Evolutionary conservation across 1,140 invertebrate species (phyloP).

Genomic region (Pachyrhynchus sulphureomaculatus): DNA sequence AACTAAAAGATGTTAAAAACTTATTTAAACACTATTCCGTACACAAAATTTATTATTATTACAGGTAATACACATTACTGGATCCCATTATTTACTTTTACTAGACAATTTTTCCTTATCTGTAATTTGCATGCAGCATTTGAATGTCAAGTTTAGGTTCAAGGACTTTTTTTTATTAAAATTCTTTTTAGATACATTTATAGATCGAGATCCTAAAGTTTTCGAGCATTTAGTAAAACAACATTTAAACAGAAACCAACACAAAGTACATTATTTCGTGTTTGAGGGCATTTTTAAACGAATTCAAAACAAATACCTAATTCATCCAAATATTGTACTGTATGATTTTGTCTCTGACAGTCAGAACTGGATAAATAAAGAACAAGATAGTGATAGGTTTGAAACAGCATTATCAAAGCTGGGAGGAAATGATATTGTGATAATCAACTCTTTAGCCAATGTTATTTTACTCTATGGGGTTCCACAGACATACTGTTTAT

Average conservation of each 20-base stretch:
- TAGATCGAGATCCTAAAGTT: slow-evolving; percentile 36
- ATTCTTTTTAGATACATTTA: slow-evolving; percentile 42
- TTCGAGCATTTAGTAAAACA: slow-evolving; percentile 38
- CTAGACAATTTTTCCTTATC: slow-evolving; percentile 5
- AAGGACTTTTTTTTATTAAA: neutral
- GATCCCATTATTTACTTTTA: neutral
- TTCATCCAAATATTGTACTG: slow-evolving; percentile 23
- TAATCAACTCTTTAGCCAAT: slow-evolving; percentile 47
- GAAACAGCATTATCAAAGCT: slow-evolving; percentile 12
- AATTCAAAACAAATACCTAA: slow-evolving; percentile 14
- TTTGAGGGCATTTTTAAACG: slow-evolving; percentile 41
- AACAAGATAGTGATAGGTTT: slow-evolving; percentile 8
- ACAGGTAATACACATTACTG: slow-evolving; percentile 37
- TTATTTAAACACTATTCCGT: slow-evolving; percentile 39
- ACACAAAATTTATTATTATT: slow-evolving; percentile 45
- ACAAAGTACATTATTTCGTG: slow-evolving; percentile 40
- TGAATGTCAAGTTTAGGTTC: slow-evolving; percentile 1
- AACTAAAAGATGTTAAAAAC: slow-evolving; percentile 39
- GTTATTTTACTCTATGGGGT: slow-evolving; percentile 40
- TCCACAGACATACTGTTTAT: slow-evolving; percentile 33
- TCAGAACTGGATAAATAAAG: slow-evolving; percentile 22
- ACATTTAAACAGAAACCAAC: slow-evolving; percentile 27
- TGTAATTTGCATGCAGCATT: neutral
- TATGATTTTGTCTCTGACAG: slow-evolving; percentile 39
- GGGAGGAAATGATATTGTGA: slow-evolving; percentile 32